These are phyloP conservation scores for Anoncus sp. DNA, from an alignment of 2,888 invertebrate species.

Conservation along the genomic window DNA sequence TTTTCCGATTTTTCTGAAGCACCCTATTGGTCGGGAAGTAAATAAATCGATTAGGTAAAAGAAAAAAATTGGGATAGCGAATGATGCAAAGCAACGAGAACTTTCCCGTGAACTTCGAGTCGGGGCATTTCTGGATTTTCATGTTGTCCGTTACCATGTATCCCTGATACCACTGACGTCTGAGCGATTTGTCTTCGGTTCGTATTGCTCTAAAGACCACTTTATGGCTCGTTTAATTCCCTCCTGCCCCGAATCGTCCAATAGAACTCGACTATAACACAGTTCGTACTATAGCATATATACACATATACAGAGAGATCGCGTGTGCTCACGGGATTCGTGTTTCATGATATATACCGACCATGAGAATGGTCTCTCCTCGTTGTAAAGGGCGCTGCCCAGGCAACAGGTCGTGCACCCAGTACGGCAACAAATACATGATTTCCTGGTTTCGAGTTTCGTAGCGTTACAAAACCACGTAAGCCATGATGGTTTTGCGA, in stretches of 20 bases:
- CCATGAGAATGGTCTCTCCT: slow-evolving; percentile 16
- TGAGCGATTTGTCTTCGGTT: slow-evolving; percentile 77
- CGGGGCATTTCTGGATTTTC: slow-evolving; percentile 25
- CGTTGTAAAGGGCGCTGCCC: slow-evolving; percentile 51
- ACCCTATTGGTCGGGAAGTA: too few species aligned
- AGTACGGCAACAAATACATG: slow-evolving; percentile 69
- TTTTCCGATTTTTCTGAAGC: too few species aligned
- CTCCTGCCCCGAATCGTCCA: slow-evolving; percentile 59
- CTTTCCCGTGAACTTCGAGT: slow-evolving; percentile 23
- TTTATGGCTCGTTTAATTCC: slow-evolving; percentile 73
- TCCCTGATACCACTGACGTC: slow-evolving; percentile 77
- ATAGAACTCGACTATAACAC: slow-evolving; percentile 20
- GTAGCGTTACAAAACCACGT: slow-evolving; percentile 73
- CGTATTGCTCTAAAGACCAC: slow-evolving; percentile 66
- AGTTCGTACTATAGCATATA: slow-evolving; percentile 20
- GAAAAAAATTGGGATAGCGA: neutral
- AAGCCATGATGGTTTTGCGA: slow-evolving; percentile 35
- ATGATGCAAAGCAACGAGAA: neutral
- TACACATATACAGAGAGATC: too few species aligned
- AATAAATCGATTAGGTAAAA: too few species aligned
- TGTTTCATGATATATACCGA: slow-evolving; percentile 24
- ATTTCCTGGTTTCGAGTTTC: slow-evolving; percentile 77
- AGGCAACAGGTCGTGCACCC: slow-evolving; percentile 55
- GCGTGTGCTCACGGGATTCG: slow-evolving; percentile 15
- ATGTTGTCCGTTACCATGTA: slow-evolving; percentile 63